Evolutionary conservation across 2,113 vertebrate species (phyloP).

Genomic region (Sigmodon hispidus): DNA sequence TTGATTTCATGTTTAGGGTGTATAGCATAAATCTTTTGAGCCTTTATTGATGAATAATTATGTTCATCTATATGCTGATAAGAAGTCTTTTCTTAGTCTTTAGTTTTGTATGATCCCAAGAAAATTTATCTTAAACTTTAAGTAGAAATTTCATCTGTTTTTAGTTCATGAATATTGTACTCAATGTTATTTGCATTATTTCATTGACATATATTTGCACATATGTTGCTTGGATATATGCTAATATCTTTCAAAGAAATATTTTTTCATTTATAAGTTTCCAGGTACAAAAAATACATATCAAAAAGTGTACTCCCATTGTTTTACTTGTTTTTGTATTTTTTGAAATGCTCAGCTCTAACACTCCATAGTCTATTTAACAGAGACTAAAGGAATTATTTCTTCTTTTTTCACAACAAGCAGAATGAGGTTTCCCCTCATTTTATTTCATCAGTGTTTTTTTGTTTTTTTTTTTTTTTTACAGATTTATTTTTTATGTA

Average conservation of each 20-base stretch:
- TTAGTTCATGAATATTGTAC: not conserved
- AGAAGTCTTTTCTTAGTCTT: not conserved
- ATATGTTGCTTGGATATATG: not conserved
- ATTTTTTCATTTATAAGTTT: not conserved
- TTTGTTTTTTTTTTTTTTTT: no score
- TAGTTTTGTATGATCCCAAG: not conserved
- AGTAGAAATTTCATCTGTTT: not conserved
- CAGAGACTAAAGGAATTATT: no score
- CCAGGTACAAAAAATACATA: not conserved
- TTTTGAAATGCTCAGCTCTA: not conserved
- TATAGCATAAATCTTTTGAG: not conserved
- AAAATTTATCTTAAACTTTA: not conserved
- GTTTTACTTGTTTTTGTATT: no score
- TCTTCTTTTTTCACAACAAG: no score
- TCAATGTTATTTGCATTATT: not conserved
- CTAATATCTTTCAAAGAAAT: not conserved
- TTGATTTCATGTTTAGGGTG: not conserved
- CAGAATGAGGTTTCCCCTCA: no score
- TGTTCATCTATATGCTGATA: not conserved
- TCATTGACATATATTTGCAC: not conserved
- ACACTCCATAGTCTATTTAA: fast-evolving
- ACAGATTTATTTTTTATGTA: no score
- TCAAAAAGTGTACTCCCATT: not conserved
- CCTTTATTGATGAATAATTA: not conserved
- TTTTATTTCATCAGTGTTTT: no score